These are phyloP conservation scores for Eulemur rubriventer DNA, from an alignment of 2,797 vertebrate species.

Conservation along the genomic window DNA sequence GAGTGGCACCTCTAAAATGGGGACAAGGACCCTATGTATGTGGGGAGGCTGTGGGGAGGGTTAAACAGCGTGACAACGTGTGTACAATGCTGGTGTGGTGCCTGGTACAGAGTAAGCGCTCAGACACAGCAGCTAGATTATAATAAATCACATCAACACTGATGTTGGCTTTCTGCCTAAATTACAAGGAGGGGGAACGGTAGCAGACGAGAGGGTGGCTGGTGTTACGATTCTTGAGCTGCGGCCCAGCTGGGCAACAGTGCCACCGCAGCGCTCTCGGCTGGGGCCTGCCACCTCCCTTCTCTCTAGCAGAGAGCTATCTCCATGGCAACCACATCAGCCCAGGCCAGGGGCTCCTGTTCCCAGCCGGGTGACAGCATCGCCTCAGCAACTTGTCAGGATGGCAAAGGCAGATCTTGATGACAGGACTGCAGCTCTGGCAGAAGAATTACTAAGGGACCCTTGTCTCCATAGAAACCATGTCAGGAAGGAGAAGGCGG, in stretches of 20 bases:
- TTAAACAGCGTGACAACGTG: rapidly evolving
- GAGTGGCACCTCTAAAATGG: background rate
- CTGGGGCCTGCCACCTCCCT: conserved; percentile 27
- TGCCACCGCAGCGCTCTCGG: background rate
- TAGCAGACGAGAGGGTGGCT: background rate
- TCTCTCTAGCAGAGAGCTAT: background rate
- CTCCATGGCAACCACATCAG: conserved; percentile 72
- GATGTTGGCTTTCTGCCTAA: conserved; percentile 39
- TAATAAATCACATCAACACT: background rate
- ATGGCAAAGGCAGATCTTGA: conserved; percentile 58
- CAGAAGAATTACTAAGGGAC: conserved; percentile 61
- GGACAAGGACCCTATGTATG: rapidly evolving
- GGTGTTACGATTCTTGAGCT: background rate
- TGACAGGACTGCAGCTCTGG: conserved; percentile 32
- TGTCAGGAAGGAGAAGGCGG: conserved; percentile 44
- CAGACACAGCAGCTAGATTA: background rate
- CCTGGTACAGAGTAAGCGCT: background rate
- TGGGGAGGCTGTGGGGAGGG: background rate
- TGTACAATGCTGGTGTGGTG: background rate
- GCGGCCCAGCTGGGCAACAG: conserved; percentile 53
- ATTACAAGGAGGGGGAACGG: background rate
- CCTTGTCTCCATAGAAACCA: conserved; percentile 73
- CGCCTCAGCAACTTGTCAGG: conserved; percentile 71
- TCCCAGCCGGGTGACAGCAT: conserved; percentile 63
- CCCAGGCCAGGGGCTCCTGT: conserved; percentile 55